Percentiles rank a stretch among this genome's conserved stretches.
phyloP scores from a whole-genome alignment of 2,113 vertebrate genomes.

The Apodemus sylvaticus region DNA sequence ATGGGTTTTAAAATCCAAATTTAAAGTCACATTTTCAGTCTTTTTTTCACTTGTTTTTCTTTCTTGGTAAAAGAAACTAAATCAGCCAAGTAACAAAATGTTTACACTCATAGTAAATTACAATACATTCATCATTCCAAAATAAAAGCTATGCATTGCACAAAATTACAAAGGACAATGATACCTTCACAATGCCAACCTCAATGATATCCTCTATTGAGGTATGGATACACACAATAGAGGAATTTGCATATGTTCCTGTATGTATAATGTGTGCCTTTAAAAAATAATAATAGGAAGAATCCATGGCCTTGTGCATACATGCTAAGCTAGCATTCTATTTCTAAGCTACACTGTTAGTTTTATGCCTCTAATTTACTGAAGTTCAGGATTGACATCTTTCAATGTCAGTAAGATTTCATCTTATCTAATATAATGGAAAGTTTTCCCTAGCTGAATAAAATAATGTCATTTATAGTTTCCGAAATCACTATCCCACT shows the following conservation, averaged over 20 bases:
- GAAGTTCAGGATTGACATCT: constrained; percentile 8
- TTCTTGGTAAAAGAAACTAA: constrained; percentile 2
- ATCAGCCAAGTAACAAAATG: neutral
- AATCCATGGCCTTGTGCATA: neutral
- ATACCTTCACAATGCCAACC: neutral
- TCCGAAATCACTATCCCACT: neutral
- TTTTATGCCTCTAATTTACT: neutral
- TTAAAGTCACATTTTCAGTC: neutral
- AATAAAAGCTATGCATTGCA: neutral
- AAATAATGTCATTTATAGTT: constrained; percentile 15
- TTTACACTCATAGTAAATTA: constrained; percentile 9
- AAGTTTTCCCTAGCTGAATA: neutral
- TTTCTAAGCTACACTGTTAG: neutral
- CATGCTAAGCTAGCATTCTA: neutral
- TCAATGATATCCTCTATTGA: neutral
- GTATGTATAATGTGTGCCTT: neutral
- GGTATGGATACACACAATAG: neutral
- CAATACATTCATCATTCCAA: constrained; percentile 7
- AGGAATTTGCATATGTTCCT: neutral
- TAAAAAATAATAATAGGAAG: neutral
- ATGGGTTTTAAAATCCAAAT: neutral
- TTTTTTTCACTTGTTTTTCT: constrained; percentile 23
- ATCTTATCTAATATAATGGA: neutral
- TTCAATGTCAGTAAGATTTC: constrained; percentile 42
- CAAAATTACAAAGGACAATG: neutral